These are phyloP conservation scores for Drosophila bocki DNA, from an alignment of 1,140 invertebrate genomes.

Conservation along the genomic window DNA sequence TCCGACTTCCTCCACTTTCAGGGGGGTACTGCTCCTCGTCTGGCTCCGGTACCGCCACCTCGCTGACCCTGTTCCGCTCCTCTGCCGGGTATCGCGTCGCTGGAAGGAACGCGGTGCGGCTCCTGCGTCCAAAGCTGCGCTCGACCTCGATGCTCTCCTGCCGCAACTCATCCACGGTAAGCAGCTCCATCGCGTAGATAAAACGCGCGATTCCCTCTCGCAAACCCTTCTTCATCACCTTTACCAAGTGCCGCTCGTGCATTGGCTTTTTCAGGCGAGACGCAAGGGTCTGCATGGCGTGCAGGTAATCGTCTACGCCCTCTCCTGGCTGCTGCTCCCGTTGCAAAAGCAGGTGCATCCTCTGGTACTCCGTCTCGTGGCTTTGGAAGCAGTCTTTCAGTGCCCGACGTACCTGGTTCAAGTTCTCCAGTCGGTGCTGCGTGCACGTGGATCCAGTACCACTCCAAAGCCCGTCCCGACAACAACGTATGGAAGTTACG, in stretches of 20 bases:
- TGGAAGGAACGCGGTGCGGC: background rate
- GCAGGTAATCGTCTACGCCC: background rate
- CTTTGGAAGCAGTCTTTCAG: background rate
- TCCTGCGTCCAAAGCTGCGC: no score
- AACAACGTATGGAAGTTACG: background rate
- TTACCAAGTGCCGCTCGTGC: background rate
- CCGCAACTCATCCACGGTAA: no score
- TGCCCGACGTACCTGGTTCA: no score
- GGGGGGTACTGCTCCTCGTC: background rate
- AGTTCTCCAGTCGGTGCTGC: background rate
- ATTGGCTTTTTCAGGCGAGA: background rate
- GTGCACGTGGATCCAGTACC: background rate
- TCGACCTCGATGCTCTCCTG: background rate
- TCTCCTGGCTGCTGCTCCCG: constrained; percentile 7
- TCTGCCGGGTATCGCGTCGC: no score
- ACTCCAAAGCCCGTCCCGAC: background rate
- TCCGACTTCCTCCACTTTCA: background rate
- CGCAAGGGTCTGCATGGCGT: background rate
- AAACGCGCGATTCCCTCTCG: background rate
- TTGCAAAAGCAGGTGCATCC: background rate
- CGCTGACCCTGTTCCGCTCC: background rate
- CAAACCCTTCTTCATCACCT: constrained; percentile 2
- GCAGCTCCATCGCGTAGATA: no score
- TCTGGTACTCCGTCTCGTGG: background rate
- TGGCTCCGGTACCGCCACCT: background rate